Conservation (phyloP, 2,888 invertebrate species). For the Zhuqinia jingwanae region DNA sequence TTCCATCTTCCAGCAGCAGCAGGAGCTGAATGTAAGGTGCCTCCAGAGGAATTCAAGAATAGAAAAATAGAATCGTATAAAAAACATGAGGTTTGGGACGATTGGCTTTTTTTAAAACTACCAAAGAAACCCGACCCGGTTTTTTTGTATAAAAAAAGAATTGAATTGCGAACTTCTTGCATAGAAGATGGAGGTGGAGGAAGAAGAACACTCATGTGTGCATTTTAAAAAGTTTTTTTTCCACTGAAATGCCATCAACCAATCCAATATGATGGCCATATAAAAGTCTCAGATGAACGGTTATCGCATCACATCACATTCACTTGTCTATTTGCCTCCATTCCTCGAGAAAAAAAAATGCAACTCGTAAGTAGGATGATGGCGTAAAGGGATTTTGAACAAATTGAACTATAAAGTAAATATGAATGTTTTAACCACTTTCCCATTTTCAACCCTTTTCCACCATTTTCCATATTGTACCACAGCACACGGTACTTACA, state of each 20-base stretch:
- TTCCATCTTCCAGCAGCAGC: constrained; percentile 6
- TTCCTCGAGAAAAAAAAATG: neutral
- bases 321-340: neutral
- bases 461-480: neutral
- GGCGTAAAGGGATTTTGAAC: constrained; percentile 8
- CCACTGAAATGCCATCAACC: constrained; percentile 30
- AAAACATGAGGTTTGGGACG: constrained; percentile 22
- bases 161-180: no score
- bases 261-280: constrained; percentile 28
- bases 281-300: constrained; percentile 61
- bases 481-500: no score
- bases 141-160: no score
- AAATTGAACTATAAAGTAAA: constrained; percentile 66
- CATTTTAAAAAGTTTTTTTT: constrained; percentile 18
- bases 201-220: no score
- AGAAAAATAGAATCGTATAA: no score
- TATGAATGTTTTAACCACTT: constrained; percentile 64
- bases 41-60: constrained; percentile 32
- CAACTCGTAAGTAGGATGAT: no score
- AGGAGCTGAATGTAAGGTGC: no score
- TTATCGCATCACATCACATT: constrained; percentile 53
- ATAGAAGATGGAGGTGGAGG: no score
- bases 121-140: no score
- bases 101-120: constrained; percentile 65
- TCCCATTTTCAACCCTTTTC: neutral